Percentiles rank a stretch among this genome's conserved stretches.
Conservation (phyloP, 2,113 vertebrate species). For the Myiozetetes cayanensis region DNA sequence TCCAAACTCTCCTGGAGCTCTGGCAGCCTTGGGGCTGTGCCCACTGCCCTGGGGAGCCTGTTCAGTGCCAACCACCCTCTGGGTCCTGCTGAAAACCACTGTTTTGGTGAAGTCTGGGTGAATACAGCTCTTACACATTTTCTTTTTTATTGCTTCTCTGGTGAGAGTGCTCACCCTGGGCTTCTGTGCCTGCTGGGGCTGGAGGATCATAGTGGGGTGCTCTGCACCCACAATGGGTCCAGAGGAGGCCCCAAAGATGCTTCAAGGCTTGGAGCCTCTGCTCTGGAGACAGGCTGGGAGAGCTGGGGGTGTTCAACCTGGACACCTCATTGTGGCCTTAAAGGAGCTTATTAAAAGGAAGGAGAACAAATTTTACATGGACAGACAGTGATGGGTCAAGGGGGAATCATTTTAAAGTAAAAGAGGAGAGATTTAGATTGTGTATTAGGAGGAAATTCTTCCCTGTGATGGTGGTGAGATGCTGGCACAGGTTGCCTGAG, state of each 20-base stretch:
- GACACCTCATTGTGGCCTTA: background rate
- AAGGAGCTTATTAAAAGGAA: background rate
- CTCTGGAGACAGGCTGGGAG: background rate
- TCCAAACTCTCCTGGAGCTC: background rate
- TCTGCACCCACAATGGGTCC: background rate
- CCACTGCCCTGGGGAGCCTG: background rate
- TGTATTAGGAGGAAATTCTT: background rate
- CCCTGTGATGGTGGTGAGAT: rapidly evolving
- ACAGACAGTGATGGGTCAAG: background rate
- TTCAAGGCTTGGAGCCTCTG: background rate
- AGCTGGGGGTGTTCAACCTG: background rate
- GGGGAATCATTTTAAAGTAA: background rate
- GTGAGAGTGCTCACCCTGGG: background rate
- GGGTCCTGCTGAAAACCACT: background rate
- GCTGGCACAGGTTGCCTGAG: background rate
- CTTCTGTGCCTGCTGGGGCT: background rate
- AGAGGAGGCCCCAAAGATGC: background rate
- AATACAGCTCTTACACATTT: rapidly evolving
- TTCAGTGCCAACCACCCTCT: background rate
- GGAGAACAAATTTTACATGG: background rate
- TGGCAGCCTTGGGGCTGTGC: background rate
- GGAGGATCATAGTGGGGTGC: background rate
- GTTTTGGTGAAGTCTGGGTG: background rate
- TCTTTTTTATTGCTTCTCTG: too few relatives aligned
- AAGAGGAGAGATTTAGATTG: background rate